Conservation (phyloP, 1,140 invertebrate species). For the Philopotamus ludificatus region DNA sequence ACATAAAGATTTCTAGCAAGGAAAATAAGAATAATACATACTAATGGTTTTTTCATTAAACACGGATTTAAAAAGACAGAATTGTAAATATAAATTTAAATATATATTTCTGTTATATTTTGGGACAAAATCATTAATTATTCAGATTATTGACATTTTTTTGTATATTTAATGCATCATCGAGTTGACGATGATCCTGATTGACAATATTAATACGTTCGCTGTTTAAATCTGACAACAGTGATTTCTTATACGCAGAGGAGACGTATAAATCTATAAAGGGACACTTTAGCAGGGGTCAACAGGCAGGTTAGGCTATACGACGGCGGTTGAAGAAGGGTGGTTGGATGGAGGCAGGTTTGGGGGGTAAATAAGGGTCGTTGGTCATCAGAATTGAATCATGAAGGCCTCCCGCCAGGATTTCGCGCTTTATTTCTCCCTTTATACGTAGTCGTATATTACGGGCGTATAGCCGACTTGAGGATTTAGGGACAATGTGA, state of each 20-base stretch:
- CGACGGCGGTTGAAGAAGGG: not conserved
- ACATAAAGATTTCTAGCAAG: too few relatives aligned
- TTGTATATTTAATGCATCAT: too few relatives aligned
- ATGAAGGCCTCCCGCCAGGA: slow-evolving; percentile 39
- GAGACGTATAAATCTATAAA: slow-evolving; percentile 27
- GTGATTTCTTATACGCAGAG: slow-evolving; percentile 2
- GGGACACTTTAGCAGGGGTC: slow-evolving; percentile 34
- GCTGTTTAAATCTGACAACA: not conserved
- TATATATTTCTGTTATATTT: too few relatives aligned
- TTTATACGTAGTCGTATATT: slow-evolving; percentile 40
- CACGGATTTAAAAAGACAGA: too few relatives aligned
- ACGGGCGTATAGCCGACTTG: slow-evolving; percentile 25
- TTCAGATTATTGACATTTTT: too few relatives aligned
- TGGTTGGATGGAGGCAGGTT: not conserved
- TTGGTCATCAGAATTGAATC: slow-evolving; percentile 43
- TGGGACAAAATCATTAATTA: too few relatives aligned
- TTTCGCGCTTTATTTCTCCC: slow-evolving; percentile 42
- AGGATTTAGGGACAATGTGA: slow-evolving; percentile 35
- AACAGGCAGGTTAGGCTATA: slow-evolving; percentile 21
- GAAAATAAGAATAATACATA: too few relatives aligned
- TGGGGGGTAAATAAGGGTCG: slow-evolving; percentile 40
- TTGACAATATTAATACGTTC: too few relatives aligned
- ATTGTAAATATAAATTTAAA: too few relatives aligned
- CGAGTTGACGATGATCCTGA: too few relatives aligned
- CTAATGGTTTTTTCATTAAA: too few relatives aligned